Conservation (phyloP, 2,888 invertebrate species). For the Tetanocera ferruginea region DNA sequence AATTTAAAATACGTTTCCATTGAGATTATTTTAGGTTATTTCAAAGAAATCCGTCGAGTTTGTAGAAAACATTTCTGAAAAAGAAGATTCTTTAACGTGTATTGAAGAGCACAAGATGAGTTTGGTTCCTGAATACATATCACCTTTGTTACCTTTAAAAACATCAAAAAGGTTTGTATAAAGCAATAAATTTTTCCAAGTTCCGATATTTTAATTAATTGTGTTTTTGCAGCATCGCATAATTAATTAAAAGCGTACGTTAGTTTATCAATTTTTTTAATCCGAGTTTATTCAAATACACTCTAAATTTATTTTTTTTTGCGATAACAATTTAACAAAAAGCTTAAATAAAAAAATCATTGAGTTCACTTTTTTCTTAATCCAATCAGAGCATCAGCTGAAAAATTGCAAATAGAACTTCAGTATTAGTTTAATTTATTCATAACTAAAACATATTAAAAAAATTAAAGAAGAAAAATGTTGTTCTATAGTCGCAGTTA, state of each 20-base stretch:
- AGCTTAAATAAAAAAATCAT: too few relatives aligned
- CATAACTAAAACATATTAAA: too few relatives aligned
- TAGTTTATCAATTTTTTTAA: not conserved
- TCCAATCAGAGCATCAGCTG: too few relatives aligned
- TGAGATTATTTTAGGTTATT: slow-evolving; percentile 27
- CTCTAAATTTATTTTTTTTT: too few relatives aligned
- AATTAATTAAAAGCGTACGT: not conserved
- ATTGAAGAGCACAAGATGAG: not conserved
- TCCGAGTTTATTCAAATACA: too few relatives aligned
- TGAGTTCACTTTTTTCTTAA: too few relatives aligned
- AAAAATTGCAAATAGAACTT: too few relatives aligned
- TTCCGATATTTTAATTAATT: not conserved
- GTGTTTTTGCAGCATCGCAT: not conserved
- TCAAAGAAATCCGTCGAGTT: not conserved
- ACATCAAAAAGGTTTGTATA: slow-evolving; percentile 49
- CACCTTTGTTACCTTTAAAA: slow-evolving; percentile 53
- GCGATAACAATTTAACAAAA: too few relatives aligned
- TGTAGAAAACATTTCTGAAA: not conserved
- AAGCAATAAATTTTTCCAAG: not conserved
- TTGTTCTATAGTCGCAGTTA: too few relatives aligned
- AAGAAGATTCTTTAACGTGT: not conserved
- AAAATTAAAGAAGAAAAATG: too few relatives aligned
- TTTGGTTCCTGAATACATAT: slow-evolving; percentile 47
- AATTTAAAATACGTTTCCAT: slow-evolving; percentile 17
- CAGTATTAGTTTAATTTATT: too few relatives aligned